Evolutionary conservation across 1,140 invertebrate genomes (phyloP).

Genomic region (Monomorium pharaonis): DNA sequence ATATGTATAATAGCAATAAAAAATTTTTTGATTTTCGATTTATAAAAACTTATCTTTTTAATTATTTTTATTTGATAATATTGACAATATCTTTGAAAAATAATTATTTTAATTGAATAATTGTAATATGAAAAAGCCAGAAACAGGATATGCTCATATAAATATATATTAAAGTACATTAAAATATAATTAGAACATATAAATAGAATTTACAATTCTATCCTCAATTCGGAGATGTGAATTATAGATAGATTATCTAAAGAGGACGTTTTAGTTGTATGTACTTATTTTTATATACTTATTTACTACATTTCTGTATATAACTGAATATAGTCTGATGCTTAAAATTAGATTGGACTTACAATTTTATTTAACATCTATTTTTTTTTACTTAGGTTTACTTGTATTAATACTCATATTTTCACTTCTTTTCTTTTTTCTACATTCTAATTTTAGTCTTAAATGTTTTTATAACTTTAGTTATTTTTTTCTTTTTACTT

Average conservation of each 20-base stretch:
- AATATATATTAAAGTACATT: background rate
- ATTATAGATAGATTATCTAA: background rate
- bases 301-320: background rate
- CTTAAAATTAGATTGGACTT: constrained; percentile 1
- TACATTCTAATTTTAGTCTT: background rate
- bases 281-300: background rate
- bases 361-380: background rate
- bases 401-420: background rate
- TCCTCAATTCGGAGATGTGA: background rate
- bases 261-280: background rate
- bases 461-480: background rate
- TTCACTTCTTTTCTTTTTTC: background rate
- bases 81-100: background rate
- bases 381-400: background rate
- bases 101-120: background rate
- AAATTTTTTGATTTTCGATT: background rate
- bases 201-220: background rate
- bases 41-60: background rate
- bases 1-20: background rate
- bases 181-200: background rate
- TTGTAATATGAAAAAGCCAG: background rate
- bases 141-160: background rate
- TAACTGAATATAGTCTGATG: background rate
- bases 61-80: background rate
- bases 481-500: background rate